phyloP scores from a whole-genome alignment of 2,888 invertebrate genomes.

The Cybosia mesomella region DNA sequence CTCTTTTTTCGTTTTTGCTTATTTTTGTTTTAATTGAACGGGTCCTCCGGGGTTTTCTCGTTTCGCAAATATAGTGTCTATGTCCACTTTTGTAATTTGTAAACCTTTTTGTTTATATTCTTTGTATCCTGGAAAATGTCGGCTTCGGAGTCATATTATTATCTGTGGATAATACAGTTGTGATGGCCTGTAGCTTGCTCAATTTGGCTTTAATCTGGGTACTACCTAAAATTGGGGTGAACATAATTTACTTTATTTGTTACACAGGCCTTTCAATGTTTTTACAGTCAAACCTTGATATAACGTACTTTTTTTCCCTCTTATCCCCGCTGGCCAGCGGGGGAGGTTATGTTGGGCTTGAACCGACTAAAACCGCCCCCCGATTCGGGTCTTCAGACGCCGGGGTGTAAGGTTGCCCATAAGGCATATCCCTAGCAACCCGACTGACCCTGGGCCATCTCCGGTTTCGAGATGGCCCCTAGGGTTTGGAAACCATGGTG shows the following conservation, averaged over 20 bases:
- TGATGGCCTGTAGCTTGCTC: constrained; percentile 43
- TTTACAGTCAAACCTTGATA: neutral
- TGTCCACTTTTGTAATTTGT: constrained; percentile 16
- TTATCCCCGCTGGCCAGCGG: no score
- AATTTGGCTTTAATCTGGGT: constrained; percentile 46
- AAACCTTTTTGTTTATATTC: constrained; percentile 8
- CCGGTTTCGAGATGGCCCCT: no score
- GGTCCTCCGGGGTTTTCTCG: constrained; percentile 11
- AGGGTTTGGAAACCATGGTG: no score
- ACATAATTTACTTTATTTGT: constrained; percentile 2
- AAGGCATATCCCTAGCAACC: no score
- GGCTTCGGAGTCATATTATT: constrained; percentile 38
- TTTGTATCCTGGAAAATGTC: constrained; percentile 34
- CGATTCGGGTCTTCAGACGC: no score
- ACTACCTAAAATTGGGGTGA: constrained; percentile 31
- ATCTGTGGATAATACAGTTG: constrained; percentile 38
- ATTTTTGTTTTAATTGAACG: constrained; percentile 27
- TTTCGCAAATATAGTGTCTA: constrained; percentile 25
- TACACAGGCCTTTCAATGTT: neutral
- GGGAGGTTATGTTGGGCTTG: no score
- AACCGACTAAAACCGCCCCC: no score
- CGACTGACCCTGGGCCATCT: no score
- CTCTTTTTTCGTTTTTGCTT: constrained; percentile 2
- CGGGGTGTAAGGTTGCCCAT: no score
- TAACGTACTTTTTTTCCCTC: neutral